phyloP scores from a whole-genome alignment of 2,888 invertebrate genomes.

The Pseudococcus longispinus region DNA sequence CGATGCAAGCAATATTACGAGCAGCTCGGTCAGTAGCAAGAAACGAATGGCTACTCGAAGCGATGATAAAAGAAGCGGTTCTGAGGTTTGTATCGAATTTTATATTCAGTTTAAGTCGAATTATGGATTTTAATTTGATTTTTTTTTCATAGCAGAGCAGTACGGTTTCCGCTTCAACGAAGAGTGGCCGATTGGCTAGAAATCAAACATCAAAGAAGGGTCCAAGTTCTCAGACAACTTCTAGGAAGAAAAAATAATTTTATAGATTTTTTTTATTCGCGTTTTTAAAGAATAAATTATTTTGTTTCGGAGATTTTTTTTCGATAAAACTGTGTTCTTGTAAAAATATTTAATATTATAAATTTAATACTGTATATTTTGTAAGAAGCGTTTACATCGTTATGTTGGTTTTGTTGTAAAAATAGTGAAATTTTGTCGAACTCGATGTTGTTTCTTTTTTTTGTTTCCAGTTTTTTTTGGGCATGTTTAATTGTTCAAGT shows the following conservation, averaged over 20 bases:
- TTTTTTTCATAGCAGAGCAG: background rate
- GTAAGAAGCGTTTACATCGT: background rate
- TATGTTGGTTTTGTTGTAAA: background rate
- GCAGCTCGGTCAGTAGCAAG: background rate
- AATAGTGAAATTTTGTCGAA: background rate
- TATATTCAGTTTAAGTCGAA: background rate
- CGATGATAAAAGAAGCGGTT: background rate
- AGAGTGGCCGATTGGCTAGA: background rate
- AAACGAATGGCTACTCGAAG: background rate
- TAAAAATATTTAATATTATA: background rate
- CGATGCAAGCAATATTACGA: background rate
- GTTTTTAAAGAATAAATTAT: background rate
- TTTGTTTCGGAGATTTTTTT: background rate
- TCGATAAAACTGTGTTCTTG: background rate
- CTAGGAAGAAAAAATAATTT: slow-evolving; percentile 11
- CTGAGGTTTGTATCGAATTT: background rate
- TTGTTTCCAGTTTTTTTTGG: background rate
- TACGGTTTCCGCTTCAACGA: background rate
- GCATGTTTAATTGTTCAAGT: no score
- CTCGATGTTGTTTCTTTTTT: background rate
- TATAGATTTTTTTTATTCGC: background rate
- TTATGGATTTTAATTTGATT: background rate
- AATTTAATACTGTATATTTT: background rate
- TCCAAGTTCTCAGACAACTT: background rate
- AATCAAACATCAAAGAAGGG: background rate